These are phyloP conservation scores for Myxocyprinus asiaticus DNA, from an alignment of 2,113 vertebrate genomes.

Conservation along the genomic window DNA sequence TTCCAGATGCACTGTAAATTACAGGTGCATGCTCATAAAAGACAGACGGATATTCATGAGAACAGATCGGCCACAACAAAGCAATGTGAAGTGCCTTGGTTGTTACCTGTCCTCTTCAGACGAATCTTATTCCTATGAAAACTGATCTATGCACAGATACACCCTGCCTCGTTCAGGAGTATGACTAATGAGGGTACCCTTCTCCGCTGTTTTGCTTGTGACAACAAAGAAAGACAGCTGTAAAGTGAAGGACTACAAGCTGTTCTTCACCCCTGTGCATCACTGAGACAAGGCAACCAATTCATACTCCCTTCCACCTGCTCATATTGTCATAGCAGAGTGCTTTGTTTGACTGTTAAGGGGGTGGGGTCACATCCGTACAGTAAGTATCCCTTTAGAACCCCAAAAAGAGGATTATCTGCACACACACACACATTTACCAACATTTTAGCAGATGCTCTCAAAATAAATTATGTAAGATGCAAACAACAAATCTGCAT, in stretches of 20 bases:
- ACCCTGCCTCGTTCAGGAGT: constrained; percentile 7
- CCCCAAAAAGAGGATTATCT: constrained; percentile 22
- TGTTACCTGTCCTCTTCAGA: constrained; percentile 15
- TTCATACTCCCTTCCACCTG: constrained; percentile 64
- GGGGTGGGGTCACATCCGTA: neutral
- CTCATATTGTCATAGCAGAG: constrained; percentile 42
- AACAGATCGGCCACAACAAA: constrained; percentile 13
- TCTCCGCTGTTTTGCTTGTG: constrained; percentile 14
- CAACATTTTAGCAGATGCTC: neutral
- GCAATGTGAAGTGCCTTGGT: constrained; percentile 4
- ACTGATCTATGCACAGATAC: constrained; percentile 31
- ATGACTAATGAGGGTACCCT: constrained; percentile 30
- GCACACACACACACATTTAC: neutral
- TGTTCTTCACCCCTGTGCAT: constrained; percentile 2
- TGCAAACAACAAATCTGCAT: neutral
- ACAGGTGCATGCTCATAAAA: neutral
- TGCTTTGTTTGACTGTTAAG: constrained; percentile 3
- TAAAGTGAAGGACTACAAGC: constrained; percentile 34
- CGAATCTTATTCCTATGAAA: constrained; percentile 22
- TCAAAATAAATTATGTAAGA: neutral
- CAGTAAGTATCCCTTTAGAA: constrained; percentile 6
- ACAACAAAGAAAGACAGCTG: constrained; percentile 54
- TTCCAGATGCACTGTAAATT: too few species aligned
- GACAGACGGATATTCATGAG: neutral
- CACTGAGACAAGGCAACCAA: constrained; percentile 33